Evolutionary conservation across 1,140 invertebrate species (phyloP), one percentile per base, ranked within the genome.

Genomic region (Contarinia nasturtii): DNA sequence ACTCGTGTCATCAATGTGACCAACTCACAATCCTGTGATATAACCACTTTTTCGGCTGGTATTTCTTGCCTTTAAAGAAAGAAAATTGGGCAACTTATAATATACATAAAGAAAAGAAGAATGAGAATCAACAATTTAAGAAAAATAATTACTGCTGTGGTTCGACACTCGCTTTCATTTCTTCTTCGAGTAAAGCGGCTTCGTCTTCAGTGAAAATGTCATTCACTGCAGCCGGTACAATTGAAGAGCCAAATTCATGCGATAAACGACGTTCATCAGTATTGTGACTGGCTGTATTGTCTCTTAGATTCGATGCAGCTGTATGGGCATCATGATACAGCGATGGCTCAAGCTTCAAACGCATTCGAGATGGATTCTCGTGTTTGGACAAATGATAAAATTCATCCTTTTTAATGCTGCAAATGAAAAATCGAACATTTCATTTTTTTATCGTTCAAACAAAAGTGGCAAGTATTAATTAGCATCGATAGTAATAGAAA

Each of bases 291-390:
- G 57, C 56, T 10, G 60, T 55, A 60, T 79, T 78, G 54, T 80
- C 77, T n/a, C 77, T 59, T n/a, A 74, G 53, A 47, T 69, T 65
- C 49, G 73, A 75, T 1, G 77, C 76, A 48, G 77, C 73, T n/a
- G 63, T 65, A 51, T 79, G 77, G 33, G 57, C 55, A 33, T 61
- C 61, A 27, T 60, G 59, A 74, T 72, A 66, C 64, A 77, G 49
- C 63, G 67, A 53, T 0, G 69, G 73, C 40, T 72, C 64, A 44
- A 79, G 56, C 53, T 77, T 79, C 1, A 76, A 64, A 17, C 75
- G 64, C 77, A 80, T 80, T 33, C 77, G 63, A 1, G 68, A 68
- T 36, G 71, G 70, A 55, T 78, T 80, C 53, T 80, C 77, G 51
- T 77, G 71, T 36, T 68, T 68, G 2, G 76, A 77, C 5, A 79